Percentiles rank a stretch among this genome's conserved stretches.
Evolutionary conservation across 2,888 invertebrate species (phyloP).

Genomic region (Muschampia plurimacula): DNA sequence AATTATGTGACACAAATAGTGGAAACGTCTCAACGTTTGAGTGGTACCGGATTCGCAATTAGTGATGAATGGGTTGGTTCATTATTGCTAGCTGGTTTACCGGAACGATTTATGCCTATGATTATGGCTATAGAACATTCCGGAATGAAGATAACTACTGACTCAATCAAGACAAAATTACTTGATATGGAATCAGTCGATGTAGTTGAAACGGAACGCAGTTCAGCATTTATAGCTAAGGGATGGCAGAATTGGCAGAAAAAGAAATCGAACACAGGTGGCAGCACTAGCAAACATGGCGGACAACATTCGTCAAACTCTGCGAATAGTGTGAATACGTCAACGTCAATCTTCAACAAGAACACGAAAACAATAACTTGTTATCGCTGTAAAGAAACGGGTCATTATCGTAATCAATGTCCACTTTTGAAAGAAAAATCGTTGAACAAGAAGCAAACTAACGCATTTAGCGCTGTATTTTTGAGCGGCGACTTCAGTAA

Average conservation of each 20-base stretch:
- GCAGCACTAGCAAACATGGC: neutral
- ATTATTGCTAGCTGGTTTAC: conserved; percentile 45
- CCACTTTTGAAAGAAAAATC: neutral
- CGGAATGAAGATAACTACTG: conserved; percentile 17
- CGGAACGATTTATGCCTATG: conserved; percentile 38
- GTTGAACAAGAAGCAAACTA: neutral
- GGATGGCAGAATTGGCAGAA: neutral
- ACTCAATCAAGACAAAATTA: conserved; percentile 29
- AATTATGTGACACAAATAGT: conserved; percentile 48
- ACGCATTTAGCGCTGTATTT: conserved; percentile 28
- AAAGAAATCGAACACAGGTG: neutral
- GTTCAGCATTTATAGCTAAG: neutral
- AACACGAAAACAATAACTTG: conserved; percentile 30
- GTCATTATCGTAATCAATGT: conserved; percentile 33
- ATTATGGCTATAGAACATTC: conserved; percentile 28
- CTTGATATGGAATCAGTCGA: conserved; percentile 31
- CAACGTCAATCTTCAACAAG: neutral
- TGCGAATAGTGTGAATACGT: neutral
- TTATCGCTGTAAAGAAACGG: conserved; percentile 35
- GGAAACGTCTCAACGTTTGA: conserved; percentile 46
- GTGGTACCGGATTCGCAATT: conserved; percentile 47
- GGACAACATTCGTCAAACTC: neutral
- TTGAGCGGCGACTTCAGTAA: conserved; percentile 44
- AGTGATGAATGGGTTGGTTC: conserved; percentile 49
- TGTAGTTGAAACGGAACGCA: neutral